These are phyloP conservation scores for Xylota sylvarum DNA, from an alignment of 2,888 invertebrate genomes.

Conservation along the genomic window DNA sequence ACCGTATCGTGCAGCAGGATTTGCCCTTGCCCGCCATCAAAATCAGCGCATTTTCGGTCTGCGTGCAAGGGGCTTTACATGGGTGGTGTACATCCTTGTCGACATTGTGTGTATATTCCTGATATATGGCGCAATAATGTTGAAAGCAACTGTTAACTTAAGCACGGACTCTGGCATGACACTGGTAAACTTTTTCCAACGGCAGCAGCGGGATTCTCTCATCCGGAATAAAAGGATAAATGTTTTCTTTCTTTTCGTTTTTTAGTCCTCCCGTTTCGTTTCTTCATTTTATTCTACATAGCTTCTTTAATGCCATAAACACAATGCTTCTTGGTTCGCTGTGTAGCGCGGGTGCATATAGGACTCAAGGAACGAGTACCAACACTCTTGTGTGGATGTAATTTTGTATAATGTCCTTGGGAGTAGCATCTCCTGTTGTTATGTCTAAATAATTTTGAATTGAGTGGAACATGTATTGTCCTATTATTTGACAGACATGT, in stretches of 20 bases:
- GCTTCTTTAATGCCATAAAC: slow-evolving; percentile 25
- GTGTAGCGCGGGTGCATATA: not conserved
- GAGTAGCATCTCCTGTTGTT: slow-evolving; percentile 48
- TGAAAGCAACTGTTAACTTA: slow-evolving; percentile 73
- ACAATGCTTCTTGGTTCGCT: slow-evolving; percentile 20
- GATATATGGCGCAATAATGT: slow-evolving; percentile 67
- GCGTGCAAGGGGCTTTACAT: slow-evolving; percentile 1
- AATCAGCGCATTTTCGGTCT: slow-evolving; percentile 25
- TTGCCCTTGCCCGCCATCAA: slow-evolving; percentile 16
- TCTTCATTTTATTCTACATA: slow-evolving; percentile 33
- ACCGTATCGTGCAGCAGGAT: slow-evolving; percentile 35
- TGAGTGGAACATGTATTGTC: slow-evolving; percentile 74
- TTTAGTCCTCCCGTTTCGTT: slow-evolving; percentile 1
- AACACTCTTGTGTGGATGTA: slow-evolving; percentile 34
- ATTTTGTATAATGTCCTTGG: slow-evolving; percentile 62
- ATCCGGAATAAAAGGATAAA: slow-evolving; percentile 73
- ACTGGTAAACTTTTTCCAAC: slow-evolving; percentile 49
- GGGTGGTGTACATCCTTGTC: slow-evolving; percentile 51
- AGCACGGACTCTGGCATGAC: slow-evolving; percentile 59
- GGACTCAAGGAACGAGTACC: not conserved
- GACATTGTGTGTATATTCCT: slow-evolving; percentile 53
- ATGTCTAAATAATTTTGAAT: slow-evolving; percentile 74
- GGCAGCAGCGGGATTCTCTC: slow-evolving; percentile 42
- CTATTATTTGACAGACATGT: slow-evolving; percentile 72
- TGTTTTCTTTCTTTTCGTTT: slow-evolving; percentile 33